Evolutionary conservation across 2,113 vertebrate species (phyloP), one percentile per base, ranked within the genome.

Genomic region (Protobothrops mucrosquamatus): DNA sequence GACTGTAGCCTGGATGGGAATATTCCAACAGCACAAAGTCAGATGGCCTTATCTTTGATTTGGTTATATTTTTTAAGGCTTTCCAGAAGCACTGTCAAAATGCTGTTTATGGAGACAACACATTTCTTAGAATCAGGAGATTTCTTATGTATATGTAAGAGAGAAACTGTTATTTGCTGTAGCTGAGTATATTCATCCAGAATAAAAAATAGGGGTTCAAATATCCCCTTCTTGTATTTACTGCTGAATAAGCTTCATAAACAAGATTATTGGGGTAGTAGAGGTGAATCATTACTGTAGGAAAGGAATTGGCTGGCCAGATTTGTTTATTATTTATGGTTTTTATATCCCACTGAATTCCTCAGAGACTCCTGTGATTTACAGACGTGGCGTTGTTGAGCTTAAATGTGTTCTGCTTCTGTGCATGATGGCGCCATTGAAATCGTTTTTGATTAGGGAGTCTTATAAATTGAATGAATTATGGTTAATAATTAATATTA

Each of bases 161-260:
- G 12, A 7, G 34, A 54, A 23, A 24, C 11, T 24, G 48, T 69
- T 91, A 74, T 74, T 81, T 29, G 26, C 26, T 57, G 92, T 61
- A 93, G 92, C 85, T 90, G 89, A 15, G 51, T 51, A 22, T 20
- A 91, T 48, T 88, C 89, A 91, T 34, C 52, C 89, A 91, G 89
- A 46, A 93, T 51, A 9, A 93, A 59, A 54, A 48, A 52, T 18
- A 93, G 14, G 34, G 18, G 92, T 22, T 88, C 3, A 24, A 93
- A 69, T 26, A 64, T 11, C 20, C 22, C 46, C 18, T 55, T 29
- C 55, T 34, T 55, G 39, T 26, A 15, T 54, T 87, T 22, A n/a
- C n/a, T 91, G 85, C 85, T 91, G 85, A 88, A 88, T 88, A 18
- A 74, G 85, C 85, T 48, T 39, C 59, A 55, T 43, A 86, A 4